Conservation (phyloP, 2,113 vertebrate species). For the Nothocercus julius region DNA sequence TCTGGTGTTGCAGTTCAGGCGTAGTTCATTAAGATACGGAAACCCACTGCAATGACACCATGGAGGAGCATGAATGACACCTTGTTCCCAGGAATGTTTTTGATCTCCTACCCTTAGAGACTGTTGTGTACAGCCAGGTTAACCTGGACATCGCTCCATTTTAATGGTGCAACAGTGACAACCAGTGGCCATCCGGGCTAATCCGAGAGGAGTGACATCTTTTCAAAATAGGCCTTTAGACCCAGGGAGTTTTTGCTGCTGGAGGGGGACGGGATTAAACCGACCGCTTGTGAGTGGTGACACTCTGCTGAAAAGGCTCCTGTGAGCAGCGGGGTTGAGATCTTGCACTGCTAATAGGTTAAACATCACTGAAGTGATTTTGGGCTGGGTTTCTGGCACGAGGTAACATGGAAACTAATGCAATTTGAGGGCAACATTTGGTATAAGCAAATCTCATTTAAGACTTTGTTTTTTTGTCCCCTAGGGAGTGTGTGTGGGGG, state of each 20-base stretch:
- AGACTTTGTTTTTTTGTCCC: neutral
- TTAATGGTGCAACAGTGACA: slow-evolving; percentile 56
- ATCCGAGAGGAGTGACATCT: neutral
- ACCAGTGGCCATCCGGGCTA: slow-evolving; percentile 47
- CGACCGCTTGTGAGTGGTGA: neutral
- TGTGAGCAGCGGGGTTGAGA: too few relatives aligned
- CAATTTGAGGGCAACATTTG: neutral
- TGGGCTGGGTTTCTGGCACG: neutral
- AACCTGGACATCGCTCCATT: neutral
- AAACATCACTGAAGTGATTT: accelerated
- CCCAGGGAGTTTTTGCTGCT: neutral
- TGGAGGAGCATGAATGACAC: neutral
- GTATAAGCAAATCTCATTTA: neutral
- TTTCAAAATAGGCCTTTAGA: neutral
- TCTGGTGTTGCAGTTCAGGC: neutral
- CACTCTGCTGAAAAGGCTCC: neutral
- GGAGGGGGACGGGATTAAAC: neutral
- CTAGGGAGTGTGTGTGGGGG: neutral
- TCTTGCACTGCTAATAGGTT: neutral
- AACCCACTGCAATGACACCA: neutral
- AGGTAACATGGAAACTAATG: neutral
- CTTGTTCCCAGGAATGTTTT: neutral
- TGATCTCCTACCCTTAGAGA: neutral
- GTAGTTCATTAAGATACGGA: neutral
- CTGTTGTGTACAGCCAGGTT: neutral